Evolutionary conservation across 2,797 vertebrate genomes (phyloP).

Genomic region (Neoniphon sammara): DNA sequence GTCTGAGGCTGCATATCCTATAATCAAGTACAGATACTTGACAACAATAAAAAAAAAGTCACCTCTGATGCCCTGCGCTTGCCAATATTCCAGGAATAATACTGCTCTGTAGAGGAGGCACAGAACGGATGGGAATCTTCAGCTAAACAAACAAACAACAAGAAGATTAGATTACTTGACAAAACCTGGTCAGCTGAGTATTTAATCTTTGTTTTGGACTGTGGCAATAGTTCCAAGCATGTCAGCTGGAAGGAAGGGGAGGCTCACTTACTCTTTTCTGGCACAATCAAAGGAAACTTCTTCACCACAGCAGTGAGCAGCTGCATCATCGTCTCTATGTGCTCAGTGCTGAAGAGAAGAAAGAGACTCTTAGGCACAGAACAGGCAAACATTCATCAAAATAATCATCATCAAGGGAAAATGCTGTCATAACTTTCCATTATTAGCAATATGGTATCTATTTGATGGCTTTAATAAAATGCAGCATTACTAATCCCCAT

Average conservation of each 20-base stretch:
- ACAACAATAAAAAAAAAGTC: conserved; percentile 25
- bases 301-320: conserved; percentile 94
- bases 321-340: conserved; percentile 93
- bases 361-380: conserved; percentile 24
- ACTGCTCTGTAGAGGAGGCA: conserved; percentile 92
- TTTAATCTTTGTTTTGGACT: not conserved
- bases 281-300: conserved; percentile 92
- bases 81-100: conserved; percentile 98
- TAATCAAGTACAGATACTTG: not conserved
- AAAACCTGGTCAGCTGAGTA: not conserved
- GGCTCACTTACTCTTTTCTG: conserved; percentile 90
- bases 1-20: not conserved
- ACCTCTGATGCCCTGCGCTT: conserved; percentile 93
- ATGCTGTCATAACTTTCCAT: not conserved
- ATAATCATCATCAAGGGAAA: not conserved
- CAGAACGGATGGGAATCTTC: conserved; percentile 93
- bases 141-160: conserved; percentile 62
- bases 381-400: conserved; percentile 1
- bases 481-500: not conserved
- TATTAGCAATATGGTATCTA: not conserved
- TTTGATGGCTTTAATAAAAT: conserved; percentile 16
- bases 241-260: not conserved
- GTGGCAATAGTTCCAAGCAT: not conserved
- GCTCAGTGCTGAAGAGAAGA: conserved; percentile 86
- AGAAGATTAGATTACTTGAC: not conserved